Evolutionary conservation across 2,113 vertebrate genomes (phyloP).

Genomic region (Lophura nycthemera): DNA sequence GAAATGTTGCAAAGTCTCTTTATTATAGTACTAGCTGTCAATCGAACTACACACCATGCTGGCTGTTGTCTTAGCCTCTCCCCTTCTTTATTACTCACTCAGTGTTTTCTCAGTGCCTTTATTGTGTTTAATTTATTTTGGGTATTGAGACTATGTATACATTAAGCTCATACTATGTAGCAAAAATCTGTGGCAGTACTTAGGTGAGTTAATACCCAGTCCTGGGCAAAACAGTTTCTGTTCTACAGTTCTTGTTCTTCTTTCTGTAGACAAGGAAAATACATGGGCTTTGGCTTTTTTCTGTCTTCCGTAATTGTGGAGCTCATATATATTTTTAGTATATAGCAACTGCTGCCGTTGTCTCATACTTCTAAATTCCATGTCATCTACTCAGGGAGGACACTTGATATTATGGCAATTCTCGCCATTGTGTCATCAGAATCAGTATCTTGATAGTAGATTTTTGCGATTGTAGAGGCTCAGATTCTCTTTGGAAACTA

Average conservation of each 20-base stretch:
- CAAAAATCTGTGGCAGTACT: neutral
- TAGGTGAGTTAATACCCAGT: neutral
- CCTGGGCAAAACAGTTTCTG: neutral
- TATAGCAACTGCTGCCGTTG: neutral
- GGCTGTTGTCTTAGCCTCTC: neutral
- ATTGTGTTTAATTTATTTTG: rapidly evolving
- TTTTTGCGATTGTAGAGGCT: too few relatives aligned
- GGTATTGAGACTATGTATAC: neutral
- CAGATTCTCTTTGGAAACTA: slow-evolving; percentile 38
- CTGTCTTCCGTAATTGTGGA: neutral
- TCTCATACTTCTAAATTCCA: slow-evolving; percentile 2
- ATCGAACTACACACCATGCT: too few relatives aligned
- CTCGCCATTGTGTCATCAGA: neutral
- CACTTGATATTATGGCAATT: slow-evolving; percentile 35
- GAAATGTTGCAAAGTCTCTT: neutral
- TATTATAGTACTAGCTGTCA: neutral
- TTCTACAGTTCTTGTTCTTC: neutral
- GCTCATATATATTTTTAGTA: neutral
- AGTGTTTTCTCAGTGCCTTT: neutral
- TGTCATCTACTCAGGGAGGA: slow-evolving; percentile 34
- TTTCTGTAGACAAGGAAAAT: neutral
- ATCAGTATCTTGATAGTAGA: too few relatives aligned
- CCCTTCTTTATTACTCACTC: neutral
- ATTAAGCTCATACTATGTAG: neutral
- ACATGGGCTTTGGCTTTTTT: neutral